Percentiles rank a stretch among this genome's conserved stretches.
Evolutionary conservation across 2,113 vertebrate genomes (phyloP).

Genomic region (Rissa tridactyla): DNA sequence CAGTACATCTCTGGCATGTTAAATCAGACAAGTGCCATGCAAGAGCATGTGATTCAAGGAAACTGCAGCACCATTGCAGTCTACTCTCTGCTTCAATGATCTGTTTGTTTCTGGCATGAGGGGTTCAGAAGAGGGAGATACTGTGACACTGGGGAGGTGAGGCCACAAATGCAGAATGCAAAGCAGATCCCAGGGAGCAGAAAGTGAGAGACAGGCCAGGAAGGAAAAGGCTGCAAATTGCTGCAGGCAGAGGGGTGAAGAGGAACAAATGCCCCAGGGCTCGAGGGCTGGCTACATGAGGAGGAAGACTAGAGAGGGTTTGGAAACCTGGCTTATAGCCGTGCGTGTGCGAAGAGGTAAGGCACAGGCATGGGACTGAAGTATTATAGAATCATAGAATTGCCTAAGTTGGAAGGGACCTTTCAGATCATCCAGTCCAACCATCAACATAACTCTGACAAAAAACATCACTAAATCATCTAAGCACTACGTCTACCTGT

Average conservation of each 20-base stretch:
- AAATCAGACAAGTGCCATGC: background rate
- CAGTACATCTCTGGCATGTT: background rate
- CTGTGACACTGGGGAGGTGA: background rate
- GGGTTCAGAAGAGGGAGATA: background rate
- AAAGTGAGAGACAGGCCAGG: background rate
- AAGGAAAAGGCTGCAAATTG: background rate
- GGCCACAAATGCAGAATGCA: background rate
- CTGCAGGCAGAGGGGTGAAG: background rate
- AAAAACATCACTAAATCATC: no score
- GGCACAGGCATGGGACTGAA: background rate
- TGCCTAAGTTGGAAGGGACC: no score
- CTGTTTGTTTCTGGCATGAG: background rate
- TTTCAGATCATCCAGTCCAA: no score
- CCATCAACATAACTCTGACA: no score
- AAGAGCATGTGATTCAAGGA: background rate
- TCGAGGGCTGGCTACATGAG: fast-evolving
- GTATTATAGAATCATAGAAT: no score
- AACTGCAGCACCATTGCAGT: background rate
- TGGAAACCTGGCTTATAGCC: background rate
- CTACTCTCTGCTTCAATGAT: background rate
- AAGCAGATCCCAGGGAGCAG: background rate
- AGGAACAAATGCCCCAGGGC: background rate
- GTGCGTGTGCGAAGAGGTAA: background rate
- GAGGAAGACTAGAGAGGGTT: background rate
- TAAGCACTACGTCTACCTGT: no score